Evolutionary conservation across 2,888 invertebrate genomes (phyloP), one percentile per base, ranked within the genome.

Genomic region (Drosophila kokeensis): DNA sequence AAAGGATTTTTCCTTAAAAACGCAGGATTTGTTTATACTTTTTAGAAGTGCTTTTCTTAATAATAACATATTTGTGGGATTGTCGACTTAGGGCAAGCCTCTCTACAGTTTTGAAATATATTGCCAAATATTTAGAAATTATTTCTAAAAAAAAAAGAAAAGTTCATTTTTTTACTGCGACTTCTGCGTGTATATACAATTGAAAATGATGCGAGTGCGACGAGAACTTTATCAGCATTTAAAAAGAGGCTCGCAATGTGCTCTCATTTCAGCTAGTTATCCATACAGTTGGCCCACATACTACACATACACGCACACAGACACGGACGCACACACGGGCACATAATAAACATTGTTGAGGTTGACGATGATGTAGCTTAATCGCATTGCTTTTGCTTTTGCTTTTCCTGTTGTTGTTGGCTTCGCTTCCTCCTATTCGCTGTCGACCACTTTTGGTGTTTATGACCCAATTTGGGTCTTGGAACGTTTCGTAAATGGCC

Each of bases 381-480:
- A 81, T 78, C 73, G 54, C 60, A 60, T 63, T 76, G 71, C 57
- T 10, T 27, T 68, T 61, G 58, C 40, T 55, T 52, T 52, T 75
- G 49, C 36, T 59, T 66, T 53, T 34, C 40, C 30, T 61, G 49
- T 53, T 62, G 53, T 24, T 55, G 68, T 61, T 59, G 73, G 60
- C 64, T 86, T 67, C 59, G 65, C 64, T 81, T 69, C 76, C 53
- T 73, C 45, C 66, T 50, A 53, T 53, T 55, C 72, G 49, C 65
- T 65, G 52, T 72, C 79, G 80, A 69, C 81, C 81, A 80, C 82
- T 86, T 80, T 83, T 74, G 61, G 83, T 83, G 72, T 80, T 83
- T 88, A 88, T 83, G 83, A 88, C 87, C 89, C 83, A 83, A 83
- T 88, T 83, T 72, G 83, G 76, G 63, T 50, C 45, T 69, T 80